These are phyloP conservation scores for Poecile montanus DNA, from an alignment of 2,797 vertebrate species.

Conservation along the genomic window DNA sequence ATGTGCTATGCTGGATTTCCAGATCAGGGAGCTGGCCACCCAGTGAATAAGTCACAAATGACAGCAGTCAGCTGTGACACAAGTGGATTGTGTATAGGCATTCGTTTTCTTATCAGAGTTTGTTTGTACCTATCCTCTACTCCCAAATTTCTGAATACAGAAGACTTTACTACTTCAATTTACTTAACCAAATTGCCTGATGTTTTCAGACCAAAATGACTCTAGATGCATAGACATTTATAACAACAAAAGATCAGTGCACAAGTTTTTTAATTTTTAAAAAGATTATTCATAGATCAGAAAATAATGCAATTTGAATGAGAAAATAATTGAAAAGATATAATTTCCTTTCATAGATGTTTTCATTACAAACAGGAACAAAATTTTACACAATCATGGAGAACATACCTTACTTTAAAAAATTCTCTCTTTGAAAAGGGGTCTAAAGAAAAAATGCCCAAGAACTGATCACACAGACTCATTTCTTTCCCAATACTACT, in stretches of 20 bases:
- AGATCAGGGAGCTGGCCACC: background rate
- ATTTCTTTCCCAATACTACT: background rate
- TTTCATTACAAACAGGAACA: background rate
- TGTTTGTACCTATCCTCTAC: background rate
- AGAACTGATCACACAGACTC: background rate
- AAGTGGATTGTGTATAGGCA: background rate
- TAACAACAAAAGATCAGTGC: background rate
- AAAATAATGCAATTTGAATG: background rate
- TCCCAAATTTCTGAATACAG: background rate
- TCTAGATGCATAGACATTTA: background rate
- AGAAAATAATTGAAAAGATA: background rate
- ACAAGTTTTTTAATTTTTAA: rapidly evolving
- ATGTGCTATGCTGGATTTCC: background rate
- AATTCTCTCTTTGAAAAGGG: background rate
- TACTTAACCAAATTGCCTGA: background rate
- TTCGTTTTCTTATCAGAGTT: background rate
- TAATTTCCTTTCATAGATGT: background rate
- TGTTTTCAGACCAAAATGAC: background rate
- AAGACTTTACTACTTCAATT: background rate
- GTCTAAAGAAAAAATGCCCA: background rate
- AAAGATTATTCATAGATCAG: background rate
- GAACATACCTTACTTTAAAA: background rate
- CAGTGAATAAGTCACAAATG: background rate
- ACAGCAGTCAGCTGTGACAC: background rate
- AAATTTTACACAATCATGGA: background rate